These are phyloP conservation scores for Bostrychus sinensis DNA, from an alignment of 2,113 vertebrate species.

Conservation along the genomic window DNA sequence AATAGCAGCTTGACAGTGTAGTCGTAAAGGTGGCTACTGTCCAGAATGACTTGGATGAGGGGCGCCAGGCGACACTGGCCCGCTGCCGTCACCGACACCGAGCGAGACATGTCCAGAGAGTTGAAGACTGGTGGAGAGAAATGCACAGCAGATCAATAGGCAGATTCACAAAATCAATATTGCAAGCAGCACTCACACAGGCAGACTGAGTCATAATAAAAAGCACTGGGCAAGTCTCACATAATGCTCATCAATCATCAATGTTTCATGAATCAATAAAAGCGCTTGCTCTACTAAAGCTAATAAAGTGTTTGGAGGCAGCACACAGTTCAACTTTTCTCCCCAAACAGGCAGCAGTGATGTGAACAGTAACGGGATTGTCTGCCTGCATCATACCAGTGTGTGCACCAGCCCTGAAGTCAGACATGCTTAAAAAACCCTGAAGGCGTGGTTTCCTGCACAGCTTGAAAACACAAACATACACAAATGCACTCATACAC, in stretches of 20 bases:
- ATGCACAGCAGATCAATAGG: slow-evolving; percentile 9
- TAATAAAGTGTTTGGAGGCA: slow-evolving; percentile 7
- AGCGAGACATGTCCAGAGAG: slow-evolving; percentile 97
- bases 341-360: slow-evolving; percentile 13
- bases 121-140: slow-evolving; percentile 84
- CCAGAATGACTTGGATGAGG: slow-evolving; percentile 94
- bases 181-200: slow-evolving; percentile 2
- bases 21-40: slow-evolving; percentile 96
- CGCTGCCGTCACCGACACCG: slow-evolving; percentile 90
- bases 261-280: slow-evolving; percentile 22
- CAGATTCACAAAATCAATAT: not conserved
- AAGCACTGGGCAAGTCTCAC: not conserved
- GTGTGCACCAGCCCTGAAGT: slow-evolving; percentile 27
- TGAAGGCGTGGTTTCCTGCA: slow-evolving; percentile 77
- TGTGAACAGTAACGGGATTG: slow-evolving; percentile 51
- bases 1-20: slow-evolving; percentile 98
- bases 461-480: slow-evolving; percentile 23
- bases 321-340: not conserved
- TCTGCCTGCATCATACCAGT: slow-evolving; percentile 36
- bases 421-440: slow-evolving; percentile 33
- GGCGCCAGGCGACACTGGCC: slow-evolving; percentile 98
- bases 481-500: slow-evolving; percentile 32
- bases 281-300: slow-evolving; percentile 1
- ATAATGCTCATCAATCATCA: not conserved
- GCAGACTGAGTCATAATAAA: slow-evolving; percentile 11